Evolutionary conservation across 2,888 invertebrate species (phyloP).

Genomic region (Drosophila anomelani): DNA sequence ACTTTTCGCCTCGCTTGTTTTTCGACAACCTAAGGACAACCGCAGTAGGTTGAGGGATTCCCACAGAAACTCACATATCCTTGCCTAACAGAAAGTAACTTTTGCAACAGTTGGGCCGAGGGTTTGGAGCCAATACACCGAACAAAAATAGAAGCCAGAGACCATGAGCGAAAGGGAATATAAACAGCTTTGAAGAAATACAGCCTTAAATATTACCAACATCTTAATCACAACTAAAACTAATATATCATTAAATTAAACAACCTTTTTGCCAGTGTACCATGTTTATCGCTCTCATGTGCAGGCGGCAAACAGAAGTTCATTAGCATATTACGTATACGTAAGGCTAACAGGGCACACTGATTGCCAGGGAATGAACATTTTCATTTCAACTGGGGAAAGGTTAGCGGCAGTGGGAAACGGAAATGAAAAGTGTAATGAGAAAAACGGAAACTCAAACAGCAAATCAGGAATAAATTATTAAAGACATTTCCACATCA

Average conservation of each 20-base stretch:
- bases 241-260: no score
- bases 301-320: constrained; percentile 46
- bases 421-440: constrained; percentile 45
- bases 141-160: not conserved
- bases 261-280: not conserved
- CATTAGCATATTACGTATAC: constrained; percentile 70
- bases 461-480: constrained; percentile 31
- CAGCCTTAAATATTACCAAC: not conserved
- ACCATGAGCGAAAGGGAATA: not conserved
- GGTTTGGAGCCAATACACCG: constrained; percentile 5
- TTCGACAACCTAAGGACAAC: constrained; percentile 30
- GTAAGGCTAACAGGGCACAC: constrained; percentile 28
- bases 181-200: not conserved
- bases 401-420: not conserved
- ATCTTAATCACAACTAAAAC: not conserved
- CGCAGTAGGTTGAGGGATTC: constrained; percentile 17
- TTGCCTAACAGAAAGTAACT: constrained; percentile 21
- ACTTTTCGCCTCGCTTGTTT: constrained; percentile 11
- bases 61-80: constrained; percentile 15
- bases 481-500: constrained; percentile 20
- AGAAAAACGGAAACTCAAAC: constrained; percentile 34
- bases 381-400: constrained; percentile 9
- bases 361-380: constrained; percentile 23
- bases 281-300: constrained; percentile 23
- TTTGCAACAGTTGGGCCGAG: constrained; percentile 34